Percentiles rank a stretch among this genome's conserved stretches.
These are phyloP conservation scores for Flexamia atlantica DNA, from an alignment of 2,888 invertebrate species.

Conservation along the genomic window DNA sequence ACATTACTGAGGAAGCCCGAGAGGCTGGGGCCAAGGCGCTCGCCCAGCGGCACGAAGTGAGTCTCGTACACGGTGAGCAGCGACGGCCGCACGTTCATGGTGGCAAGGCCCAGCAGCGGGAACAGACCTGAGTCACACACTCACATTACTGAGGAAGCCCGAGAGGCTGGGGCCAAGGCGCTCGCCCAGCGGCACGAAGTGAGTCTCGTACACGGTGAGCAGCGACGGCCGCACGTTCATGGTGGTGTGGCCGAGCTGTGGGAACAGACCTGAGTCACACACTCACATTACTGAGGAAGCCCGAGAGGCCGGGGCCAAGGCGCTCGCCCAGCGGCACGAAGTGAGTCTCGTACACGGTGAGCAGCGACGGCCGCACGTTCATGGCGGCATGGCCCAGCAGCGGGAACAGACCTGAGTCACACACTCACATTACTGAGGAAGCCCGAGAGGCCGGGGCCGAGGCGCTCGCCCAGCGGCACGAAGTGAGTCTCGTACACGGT, in stretches of 20 bases:
- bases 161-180: conserved; percentile 88
- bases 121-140: conserved; percentile 85
- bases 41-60: conserved; percentile 90
- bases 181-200: conserved; percentile 90
- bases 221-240: conserved; percentile 92
- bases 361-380: conserved; percentile 89
- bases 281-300: conserved; percentile 92
- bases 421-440: too few relatives aligned
- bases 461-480: conserved; percentile 86
- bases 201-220: conserved; percentile 90
- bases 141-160: conserved; percentile 92
- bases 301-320: conserved; percentile 89
- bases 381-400: conserved; percentile 92
- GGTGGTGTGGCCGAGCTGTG: conserved; percentile 91
- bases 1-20: conserved; percentile 94
- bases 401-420: conserved; percentile 87
- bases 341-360: conserved; percentile 92
- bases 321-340: conserved; percentile 89
- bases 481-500: conserved; percentile 94
- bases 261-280: conserved; percentile 86
- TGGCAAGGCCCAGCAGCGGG: conserved; percentile 92
- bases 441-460: conserved; percentile 90
- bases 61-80: conserved; percentile 91
- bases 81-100: conserved; percentile 92
- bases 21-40: conserved; percentile 86